Base-by-base conservation (phyloP, 2,888 invertebrate species). In the Tetropium fuscum region DNA sequence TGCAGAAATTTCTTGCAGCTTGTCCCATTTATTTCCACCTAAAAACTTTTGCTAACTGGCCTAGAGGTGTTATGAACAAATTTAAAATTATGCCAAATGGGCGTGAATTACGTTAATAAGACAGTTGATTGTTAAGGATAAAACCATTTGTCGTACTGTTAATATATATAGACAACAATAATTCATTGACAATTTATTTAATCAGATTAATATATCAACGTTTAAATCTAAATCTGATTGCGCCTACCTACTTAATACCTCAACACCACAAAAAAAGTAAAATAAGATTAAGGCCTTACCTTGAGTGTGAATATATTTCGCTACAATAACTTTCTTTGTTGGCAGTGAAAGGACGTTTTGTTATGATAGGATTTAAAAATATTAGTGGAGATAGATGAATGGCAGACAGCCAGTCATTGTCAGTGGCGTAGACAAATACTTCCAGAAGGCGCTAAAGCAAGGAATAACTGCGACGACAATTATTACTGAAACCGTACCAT, bases 311-410 rank as follows among this genome's bases (percentile, higher is more conserved):
- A 70, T 70, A 69, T 64, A 60, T 60, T 70, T 66, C 53, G 68
- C 68, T 62, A 72, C 72, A 71, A 67, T 61, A 68, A 69, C 60
- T 58, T 43, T 45, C 66, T 59, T 71, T 70, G 66, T 68, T 53
- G 36, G 30, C 16, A 44, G 54, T 61, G 66, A 69, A 70, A 64
- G 67, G 60, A 48, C 60, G 58, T 60, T 63, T 66, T 73, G 73
- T 73, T 73, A 48, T 69, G 63, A 67, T 71, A 71, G 70, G 72
- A 71, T 71, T 66, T 64, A 60, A 63, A 63, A 63, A 64, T 61
- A 59, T 60, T 53, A 55, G 58, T 60, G 34, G 44, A 45, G 45
- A 43, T 38, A 40, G 55, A 38, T 44, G 32, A 48, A 53, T 48
- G 47, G 51, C 22, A 45, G 49, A 53, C 53, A 38, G 58, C 53